These are phyloP conservation scores for Campylomormyrus tamandua DNA, from an alignment of 2,113 vertebrate genomes.

Conservation along the genomic window DNA sequence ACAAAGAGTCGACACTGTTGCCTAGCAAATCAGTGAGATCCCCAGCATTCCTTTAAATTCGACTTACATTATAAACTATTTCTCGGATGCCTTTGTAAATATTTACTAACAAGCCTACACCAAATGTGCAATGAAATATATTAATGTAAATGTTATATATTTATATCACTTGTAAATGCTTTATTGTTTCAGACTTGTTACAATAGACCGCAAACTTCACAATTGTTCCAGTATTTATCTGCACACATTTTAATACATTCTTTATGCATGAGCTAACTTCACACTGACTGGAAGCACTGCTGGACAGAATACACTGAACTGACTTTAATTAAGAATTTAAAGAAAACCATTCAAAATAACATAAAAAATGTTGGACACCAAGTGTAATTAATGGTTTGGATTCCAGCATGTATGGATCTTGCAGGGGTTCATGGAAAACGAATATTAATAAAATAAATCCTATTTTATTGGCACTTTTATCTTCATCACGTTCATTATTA, in stretches of 20 bases:
- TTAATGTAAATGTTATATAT: not conserved
- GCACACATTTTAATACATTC: not conserved
- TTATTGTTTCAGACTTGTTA: not conserved
- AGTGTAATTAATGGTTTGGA: not conserved
- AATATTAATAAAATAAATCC: not conserved
- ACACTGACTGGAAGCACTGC: not conserved
- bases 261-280: not conserved
- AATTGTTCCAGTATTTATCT: not conserved
- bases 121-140: not conserved
- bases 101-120: not conserved
- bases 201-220: not conserved
- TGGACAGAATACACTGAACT: not conserved
- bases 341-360: not conserved
- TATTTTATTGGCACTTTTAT: not conserved
- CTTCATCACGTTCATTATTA: not conserved
- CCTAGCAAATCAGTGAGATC: not conserved
- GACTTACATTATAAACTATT: not conserved
- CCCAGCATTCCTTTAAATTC: not conserved
- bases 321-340: not conserved
- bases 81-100: not conserved
- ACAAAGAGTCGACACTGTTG: not conserved
- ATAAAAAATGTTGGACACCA: not conserved
- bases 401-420: not conserved
- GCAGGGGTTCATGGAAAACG: not conserved
- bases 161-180: not conserved